Conservation (phyloP, 2,113 vertebrate species). For the Neomonachus schauinslandi region DNA sequence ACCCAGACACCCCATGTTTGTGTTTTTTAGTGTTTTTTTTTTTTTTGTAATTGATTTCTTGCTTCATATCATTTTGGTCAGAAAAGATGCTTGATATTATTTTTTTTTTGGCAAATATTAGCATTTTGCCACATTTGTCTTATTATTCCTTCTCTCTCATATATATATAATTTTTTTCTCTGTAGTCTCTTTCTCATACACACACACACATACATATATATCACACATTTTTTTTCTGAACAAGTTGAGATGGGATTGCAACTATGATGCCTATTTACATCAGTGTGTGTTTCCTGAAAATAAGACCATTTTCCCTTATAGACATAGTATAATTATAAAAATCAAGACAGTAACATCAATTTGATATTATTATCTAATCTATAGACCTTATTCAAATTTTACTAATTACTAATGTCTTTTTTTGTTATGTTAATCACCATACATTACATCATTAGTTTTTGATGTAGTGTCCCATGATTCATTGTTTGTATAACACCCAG, state of each 20-base stretch:
- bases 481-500: no score
- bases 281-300: not conserved
- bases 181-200: not conserved
- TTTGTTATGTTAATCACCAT: no score
- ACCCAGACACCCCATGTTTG: no score
- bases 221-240: not conserved
- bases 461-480: no score
- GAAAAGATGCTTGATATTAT: not conserved
- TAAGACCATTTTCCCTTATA: not conserved
- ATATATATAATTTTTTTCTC: not conserved
- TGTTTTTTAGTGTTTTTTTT: not conserved
- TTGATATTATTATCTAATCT: not conserved
- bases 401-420: conserved; percentile 18
- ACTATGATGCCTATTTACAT: not conserved
- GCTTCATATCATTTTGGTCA: not conserved
- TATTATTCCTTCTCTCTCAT: not conserved
- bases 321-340: not conserved
- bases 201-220: not conserved
- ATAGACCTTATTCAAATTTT: not conserved
- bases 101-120: not conserved
- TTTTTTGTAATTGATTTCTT: not conserved
- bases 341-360: not conserved
- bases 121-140: not conserved
- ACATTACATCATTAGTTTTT: no score
- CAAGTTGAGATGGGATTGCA: not conserved